A percentile compares a stretch with the other conserved stretches of the same genome.
Conservation (phyloP, 2,888 invertebrate genomes). For the Crepidodera aurea region DNA sequence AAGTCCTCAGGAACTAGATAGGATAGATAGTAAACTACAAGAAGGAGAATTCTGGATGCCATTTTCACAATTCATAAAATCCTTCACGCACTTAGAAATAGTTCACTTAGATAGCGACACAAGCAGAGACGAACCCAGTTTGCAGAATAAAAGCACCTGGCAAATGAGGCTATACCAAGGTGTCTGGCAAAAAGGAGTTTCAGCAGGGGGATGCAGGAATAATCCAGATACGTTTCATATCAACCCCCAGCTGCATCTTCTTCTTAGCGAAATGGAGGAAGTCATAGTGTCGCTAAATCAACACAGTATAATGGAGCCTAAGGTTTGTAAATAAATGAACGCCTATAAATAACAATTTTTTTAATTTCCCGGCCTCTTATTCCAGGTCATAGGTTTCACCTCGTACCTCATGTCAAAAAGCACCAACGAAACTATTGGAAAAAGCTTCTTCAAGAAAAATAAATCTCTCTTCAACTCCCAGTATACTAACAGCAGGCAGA, state of each 20-base stretch:
- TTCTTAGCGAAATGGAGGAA: slow-evolving; percentile 81
- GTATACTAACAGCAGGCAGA: slow-evolving; percentile 91
- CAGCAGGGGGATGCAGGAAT: slow-evolving; percentile 87
- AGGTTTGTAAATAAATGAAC: slow-evolving; percentile 68
- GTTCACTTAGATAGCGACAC: slow-evolving; percentile 86
- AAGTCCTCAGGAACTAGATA: slow-evolving; percentile 72
- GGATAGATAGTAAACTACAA: slow-evolving; percentile 64
- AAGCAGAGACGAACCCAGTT: slow-evolving; percentile 81
- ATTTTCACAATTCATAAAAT: slow-evolving; percentile 81
- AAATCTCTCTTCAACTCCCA: slow-evolving; percentile 89
- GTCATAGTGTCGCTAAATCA: slow-evolving; percentile 87
- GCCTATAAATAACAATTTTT: no score
- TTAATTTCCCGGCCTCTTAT: no score
- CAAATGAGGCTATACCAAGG: slow-evolving; percentile 88
- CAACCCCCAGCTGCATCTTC: slow-evolving; percentile 87
- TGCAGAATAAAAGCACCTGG: slow-evolving; percentile 83
- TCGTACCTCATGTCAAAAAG: slow-evolving; percentile 78
- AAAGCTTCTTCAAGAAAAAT: slow-evolving; percentile 82
- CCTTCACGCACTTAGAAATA: slow-evolving; percentile 80
- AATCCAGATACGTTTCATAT: slow-evolving; percentile 92
- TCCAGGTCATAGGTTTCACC: slow-evolving; percentile 78
- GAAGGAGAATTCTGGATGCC: slow-evolving; percentile 73
- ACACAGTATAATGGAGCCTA: slow-evolving; percentile 90
- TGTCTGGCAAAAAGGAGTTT: slow-evolving; percentile 80
- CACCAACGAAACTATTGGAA: slow-evolving; percentile 78